phyloP scores from a whole-genome alignment of 2,113 vertebrate species.

The Columbina picui region DNA sequence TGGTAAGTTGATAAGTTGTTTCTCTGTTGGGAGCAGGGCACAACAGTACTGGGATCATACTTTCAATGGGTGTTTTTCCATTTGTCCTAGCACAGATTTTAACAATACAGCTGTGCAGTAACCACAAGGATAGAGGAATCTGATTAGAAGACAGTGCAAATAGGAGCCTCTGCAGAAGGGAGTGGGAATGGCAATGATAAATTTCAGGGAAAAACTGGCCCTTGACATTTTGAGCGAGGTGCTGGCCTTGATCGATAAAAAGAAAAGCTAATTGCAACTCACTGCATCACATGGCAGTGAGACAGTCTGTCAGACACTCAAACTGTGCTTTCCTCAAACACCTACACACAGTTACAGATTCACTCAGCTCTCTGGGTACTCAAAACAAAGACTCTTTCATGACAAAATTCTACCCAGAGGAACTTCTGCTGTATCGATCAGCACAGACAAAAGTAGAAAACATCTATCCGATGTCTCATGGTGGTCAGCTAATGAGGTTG shows the following conservation, averaged over 20 bases:
- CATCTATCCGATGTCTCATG: background rate
- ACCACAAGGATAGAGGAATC: background rate
- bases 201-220: background rate
- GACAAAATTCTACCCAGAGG: background rate
- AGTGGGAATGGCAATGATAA: background rate
- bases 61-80: background rate
- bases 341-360: constrained; percentile 9
- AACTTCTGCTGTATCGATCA: background rate
- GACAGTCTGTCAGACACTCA: background rate
- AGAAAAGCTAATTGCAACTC: background rate
- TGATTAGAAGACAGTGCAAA: background rate
- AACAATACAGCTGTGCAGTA: background rate
- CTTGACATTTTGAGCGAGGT: background rate
- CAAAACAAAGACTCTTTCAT: background rate
- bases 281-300: background rate
- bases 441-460: background rate
- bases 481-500: background rate
- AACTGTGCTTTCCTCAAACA: background rate
- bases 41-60: background rate
- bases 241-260: background rate
- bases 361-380: background rate
- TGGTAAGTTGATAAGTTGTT: background rate
- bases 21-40: background rate
- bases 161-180: background rate
- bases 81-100: background rate